Percentiles rank a stretch among this genome's conserved stretches.
phyloP scores from a whole-genome alignment of 2,888 invertebrate species.

The Andrena haemorrhoa region DNA sequence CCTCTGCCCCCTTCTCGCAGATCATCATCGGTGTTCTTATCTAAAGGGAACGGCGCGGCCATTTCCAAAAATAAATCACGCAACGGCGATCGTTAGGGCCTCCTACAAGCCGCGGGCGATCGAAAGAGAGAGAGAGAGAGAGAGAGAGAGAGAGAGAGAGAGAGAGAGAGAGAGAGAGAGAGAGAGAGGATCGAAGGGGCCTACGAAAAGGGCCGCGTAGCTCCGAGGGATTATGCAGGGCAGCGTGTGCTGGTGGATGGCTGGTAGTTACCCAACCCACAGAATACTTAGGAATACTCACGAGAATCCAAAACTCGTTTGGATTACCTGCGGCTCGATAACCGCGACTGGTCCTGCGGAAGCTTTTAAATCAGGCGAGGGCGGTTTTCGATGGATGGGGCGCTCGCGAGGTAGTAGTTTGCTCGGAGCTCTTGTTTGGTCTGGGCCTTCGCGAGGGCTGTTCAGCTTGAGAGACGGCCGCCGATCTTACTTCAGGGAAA shows the following conservation, averaged over 20 bases:
- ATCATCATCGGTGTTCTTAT: conserved; percentile 56
- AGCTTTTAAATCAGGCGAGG: conserved; percentile 61
- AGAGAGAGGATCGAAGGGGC: conserved; percentile 12
- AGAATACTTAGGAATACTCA: conserved; percentile 68
- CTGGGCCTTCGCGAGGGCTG: neutral
- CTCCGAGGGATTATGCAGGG: conserved; percentile 75
- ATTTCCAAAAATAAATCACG: conserved; percentile 82
- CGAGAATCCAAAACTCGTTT: conserved; percentile 75
- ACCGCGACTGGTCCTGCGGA: conserved; percentile 58
- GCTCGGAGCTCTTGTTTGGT: conserved; percentile 36
- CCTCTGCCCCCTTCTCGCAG: neutral
- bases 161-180: conserved; percentile 11
- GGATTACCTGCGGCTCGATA: conserved; percentile 63
- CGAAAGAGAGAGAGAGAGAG: conserved; percentile 21
- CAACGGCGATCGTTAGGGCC: conserved; percentile 77
- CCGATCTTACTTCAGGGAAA: neutral
- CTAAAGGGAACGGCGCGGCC: conserved; percentile 50
- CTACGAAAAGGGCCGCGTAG: conserved; percentile 52
- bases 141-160: conserved; percentile 27
- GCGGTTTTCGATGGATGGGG: conserved; percentile 40
- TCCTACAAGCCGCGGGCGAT: conserved; percentile 43
- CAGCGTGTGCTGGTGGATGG: conserved; percentile 70
- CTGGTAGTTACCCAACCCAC: conserved; percentile 77
- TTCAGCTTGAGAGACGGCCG: neutral
- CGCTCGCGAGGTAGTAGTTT: neutral